Base-by-base conservation (phyloP, 2,797 vertebrate genomes). In the Paratrypauchen microcephalus region DNA sequence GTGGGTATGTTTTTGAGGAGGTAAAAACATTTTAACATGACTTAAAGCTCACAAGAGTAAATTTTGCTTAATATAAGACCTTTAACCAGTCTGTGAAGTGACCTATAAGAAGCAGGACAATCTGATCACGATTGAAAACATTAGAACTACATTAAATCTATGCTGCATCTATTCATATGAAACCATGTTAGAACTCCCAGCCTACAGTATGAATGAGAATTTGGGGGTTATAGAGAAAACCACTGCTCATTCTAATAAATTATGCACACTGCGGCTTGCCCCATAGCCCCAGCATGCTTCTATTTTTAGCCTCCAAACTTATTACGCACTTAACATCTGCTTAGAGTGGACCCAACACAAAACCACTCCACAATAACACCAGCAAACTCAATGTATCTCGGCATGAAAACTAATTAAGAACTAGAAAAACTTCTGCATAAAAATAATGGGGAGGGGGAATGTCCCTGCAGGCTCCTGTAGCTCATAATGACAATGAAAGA, bases 381-480 rank as follows among this genome's bases (percentile, higher is more conserved):
- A 32, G 72, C 75, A 21, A 80, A 83, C 85, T 73, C 15, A 65
- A 77, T 75, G 65, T 67, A 72, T 48, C 68, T 75, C 78, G 77
- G 82, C 81, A 82, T 69, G 66, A 73, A 72, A 90, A 83, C 70
- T 73, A 88, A 87, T 86, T 83, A 84, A 71, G 75, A 80, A 81
- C 55, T 70, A 73, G 66, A 86, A 58, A 47, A 76, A 74, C 77
- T 78, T 64, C 75, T n/a, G 54, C 74, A 69, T 63, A 82, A 0
- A 57, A 45, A 6, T 79, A 9, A 69, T 73, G 65, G 32, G 5
- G 79, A 6, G 69, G 69, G 66, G 65, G 19, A 72, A 65, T 41
- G 13, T 75, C 82, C 74, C 58, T 11, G 73, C 74, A 74, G 76
- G 70, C 63, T 48, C 60, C 71, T 24, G 57, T 5, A 39, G 74